These are phyloP conservation scores for Oenanthe melanoleuca DNA, from an alignment of 2,113 vertebrate species.

Conservation along the genomic window DNA sequence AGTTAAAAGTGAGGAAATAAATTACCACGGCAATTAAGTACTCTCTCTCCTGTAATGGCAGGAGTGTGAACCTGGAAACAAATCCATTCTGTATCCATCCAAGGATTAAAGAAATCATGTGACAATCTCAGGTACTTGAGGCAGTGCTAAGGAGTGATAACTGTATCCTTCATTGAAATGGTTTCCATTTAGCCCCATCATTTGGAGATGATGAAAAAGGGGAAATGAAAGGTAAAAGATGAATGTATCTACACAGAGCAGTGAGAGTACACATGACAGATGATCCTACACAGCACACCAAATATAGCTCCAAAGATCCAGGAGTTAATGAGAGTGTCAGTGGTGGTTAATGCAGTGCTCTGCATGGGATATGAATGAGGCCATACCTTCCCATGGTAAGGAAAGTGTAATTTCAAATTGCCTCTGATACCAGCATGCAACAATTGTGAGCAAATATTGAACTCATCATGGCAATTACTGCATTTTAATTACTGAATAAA, in stretches of 20 bases:
- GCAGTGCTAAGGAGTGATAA: not conserved
- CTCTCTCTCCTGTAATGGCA: not conserved
- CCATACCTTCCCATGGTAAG: not conserved
- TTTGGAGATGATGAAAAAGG: not conserved
- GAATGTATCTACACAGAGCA: not conserved
- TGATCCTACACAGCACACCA: not conserved
- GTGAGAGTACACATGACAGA: not conserved
- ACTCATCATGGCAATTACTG: not conserved
- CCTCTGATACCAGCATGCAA: not conserved
- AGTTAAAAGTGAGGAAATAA: not conserved
- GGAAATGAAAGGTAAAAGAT: slow-evolving; percentile 1
- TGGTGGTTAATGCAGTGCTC: slow-evolving; percentile 1
- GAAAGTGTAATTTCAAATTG: slow-evolving; percentile 2
- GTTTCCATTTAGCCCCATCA: not conserved
- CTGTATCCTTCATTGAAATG: not conserved
- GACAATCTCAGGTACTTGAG: not conserved
- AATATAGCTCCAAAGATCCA: slow-evolving; percentile 21
- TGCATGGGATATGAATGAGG: slow-evolving; percentile 2
- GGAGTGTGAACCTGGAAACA: not conserved
- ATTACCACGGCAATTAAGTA: not conserved
- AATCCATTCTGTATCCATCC: accelerated
- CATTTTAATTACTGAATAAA: slow-evolving; percentile 30
- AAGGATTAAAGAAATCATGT: not conserved
- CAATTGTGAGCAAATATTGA: slow-evolving; percentile 3
- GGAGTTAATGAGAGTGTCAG: slow-evolving; percentile 33